Base-by-base conservation (phyloP, 2,797 vertebrate species). In the Gouania willdenowi region DNA sequence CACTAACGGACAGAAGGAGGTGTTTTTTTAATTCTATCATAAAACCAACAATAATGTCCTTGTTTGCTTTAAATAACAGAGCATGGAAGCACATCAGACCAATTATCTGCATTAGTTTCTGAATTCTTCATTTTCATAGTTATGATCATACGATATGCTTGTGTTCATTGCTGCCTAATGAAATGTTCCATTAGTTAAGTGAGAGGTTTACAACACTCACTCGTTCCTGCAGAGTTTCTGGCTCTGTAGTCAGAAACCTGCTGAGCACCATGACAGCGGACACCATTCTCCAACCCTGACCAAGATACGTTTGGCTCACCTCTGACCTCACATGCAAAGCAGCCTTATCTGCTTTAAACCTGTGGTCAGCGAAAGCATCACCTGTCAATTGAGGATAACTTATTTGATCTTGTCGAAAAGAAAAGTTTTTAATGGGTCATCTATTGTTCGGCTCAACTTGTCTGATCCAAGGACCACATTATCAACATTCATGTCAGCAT, bases 1-100 rank as follows among this genome's bases (percentile, higher is more conserved):
- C 5, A 25, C 25, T 46, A 14, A 58, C 17, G 31, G 26, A 35
- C 33, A 49, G 25, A 46, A 41, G 41, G 27, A 52, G 35, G 34
- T 31, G 29, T 22, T 2, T 6, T 2, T 25, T 18, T 7, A 22
- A n/a, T n/a, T 21, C 4, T 12, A 6, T 22, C 4, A 24, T 9
- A 13, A 18, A 18, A 2, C 5, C 13, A 9, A 24, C 6, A 2
- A 11, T 24, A 13, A n/a, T n/a, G n/a, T n/a, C n/a, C n/a, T n/a
- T n/a, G n/a, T n/a, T n/a, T n/a, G n/a, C n/a, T n/a, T n/a, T n/a
- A n/a, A n/a, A n/a, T n/a, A n/a, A n/a, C n/a, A n/a, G n/a, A n/a
- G n/a, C n/a, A n/a, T n/a, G n/a, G n/a, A n/a, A n/a, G n/a, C n/a
- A n/a, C n/a, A n/a, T n/a, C n/a, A n/a, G n/a, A n/a, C n/a, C n/a